Evolutionary conservation across 2,888 invertebrate species (phyloP).

Genomic region (Omphaloscelis lunosa): DNA sequence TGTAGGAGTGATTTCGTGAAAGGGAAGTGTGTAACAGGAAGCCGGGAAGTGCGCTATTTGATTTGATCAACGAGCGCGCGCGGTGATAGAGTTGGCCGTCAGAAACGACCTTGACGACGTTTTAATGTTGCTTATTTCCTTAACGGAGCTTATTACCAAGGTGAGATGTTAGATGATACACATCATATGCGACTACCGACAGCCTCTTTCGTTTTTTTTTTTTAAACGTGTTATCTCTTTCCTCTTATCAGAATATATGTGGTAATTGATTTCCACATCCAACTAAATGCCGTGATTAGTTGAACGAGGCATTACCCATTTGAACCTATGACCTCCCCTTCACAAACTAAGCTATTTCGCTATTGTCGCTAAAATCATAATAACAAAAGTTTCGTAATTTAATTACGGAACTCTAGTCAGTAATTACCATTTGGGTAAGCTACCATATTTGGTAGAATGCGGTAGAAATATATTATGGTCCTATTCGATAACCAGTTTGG

Average conservation of each 20-base stretch:
- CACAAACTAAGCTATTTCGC: conserved; percentile 23
- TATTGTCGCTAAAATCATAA: conserved; percentile 35
- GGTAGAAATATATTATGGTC: conserved; percentile 63
- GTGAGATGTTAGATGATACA: too few species aligned
- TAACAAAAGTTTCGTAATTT: conserved; percentile 51
- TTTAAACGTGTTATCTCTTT: neutral
- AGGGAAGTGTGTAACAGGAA: too few species aligned
- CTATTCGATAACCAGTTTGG: conserved; percentile 49
- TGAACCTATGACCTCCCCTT: conserved; percentile 32
- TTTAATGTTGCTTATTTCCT: too few species aligned
- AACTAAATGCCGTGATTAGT: conserved; percentile 2
- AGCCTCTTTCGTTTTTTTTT: neutral
- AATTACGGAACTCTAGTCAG: conserved; percentile 56
- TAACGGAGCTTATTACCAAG: too few species aligned
- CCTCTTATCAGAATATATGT: neutral
- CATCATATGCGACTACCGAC: too few species aligned
- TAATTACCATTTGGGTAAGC: conserved; percentile 66
- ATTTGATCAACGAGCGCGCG: too few species aligned
- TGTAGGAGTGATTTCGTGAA: too few species aligned
- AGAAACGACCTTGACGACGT: too few species aligned
- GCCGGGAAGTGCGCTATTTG: too few species aligned
- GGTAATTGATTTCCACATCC: conserved; percentile 11
- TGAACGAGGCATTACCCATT: conserved; percentile 29
- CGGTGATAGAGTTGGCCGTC: too few species aligned
- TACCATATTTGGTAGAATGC: conserved; percentile 63